Evolutionary conservation across 2,113 vertebrate species (phyloP).

Genomic region (Struthidea cinerea): DNA sequence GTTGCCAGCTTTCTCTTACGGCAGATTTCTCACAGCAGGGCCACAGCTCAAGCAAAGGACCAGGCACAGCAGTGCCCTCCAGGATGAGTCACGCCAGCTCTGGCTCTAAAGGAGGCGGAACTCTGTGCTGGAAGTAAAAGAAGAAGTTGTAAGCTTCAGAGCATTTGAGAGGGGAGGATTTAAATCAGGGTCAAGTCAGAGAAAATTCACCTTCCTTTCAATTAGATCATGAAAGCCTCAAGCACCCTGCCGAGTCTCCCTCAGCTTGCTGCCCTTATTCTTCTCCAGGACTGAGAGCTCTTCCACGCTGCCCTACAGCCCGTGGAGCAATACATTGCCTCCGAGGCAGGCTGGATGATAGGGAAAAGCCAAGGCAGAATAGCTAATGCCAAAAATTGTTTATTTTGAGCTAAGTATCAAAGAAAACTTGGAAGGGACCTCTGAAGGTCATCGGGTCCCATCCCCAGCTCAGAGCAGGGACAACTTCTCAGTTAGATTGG

Average conservation of each 20-base stretch:
- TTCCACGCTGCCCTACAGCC: neutral
- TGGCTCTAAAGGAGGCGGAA: neutral
- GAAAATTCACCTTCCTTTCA: conserved; percentile 1
- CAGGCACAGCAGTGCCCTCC: neutral
- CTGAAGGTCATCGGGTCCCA: neutral
- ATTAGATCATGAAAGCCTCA: neutral
- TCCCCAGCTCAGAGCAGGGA: neutral
- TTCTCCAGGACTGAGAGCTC: neutral
- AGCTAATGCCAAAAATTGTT: neutral
- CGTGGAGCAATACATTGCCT: neutral
- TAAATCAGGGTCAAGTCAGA: neutral
- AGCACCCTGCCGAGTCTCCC: neutral
- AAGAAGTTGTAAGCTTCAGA: neutral
- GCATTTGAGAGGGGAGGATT: neutral
- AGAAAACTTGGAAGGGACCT: neutral
- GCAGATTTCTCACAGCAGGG: neutral
- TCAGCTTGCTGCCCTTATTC: neutral
- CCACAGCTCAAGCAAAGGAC: neutral
- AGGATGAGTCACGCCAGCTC: neutral
- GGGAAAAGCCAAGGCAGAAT: neutral
- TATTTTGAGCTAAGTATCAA: neutral
- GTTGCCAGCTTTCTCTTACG: neutral
- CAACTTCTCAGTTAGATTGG: neutral
- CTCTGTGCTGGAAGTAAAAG: neutral
- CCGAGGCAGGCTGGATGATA: neutral